phyloP scores from a whole-genome alignment of 2,888 invertebrate genomes.

The Morpho deidamia region DNA sequence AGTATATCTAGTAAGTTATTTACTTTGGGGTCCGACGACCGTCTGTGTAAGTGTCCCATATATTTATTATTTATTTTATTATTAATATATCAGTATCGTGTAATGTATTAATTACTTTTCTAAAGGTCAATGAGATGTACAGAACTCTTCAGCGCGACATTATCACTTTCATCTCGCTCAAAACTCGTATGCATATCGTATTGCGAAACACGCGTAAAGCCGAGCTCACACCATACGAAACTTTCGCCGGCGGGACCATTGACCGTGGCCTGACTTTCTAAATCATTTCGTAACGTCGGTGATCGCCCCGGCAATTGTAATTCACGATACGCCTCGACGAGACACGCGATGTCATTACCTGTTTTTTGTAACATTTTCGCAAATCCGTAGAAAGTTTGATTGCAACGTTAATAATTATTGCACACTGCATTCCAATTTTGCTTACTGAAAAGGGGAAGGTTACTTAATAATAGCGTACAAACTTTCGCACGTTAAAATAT shows the following conservation, averaged over 20 bases:
- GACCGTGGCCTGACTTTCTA: conserved; percentile 76
- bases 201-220: conserved; percentile 38
- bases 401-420: conserved; percentile 17
- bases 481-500: not conserved
- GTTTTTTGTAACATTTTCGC: conserved; percentile 56
- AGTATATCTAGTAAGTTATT: too few relatives aligned
- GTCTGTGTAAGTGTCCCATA: too few relatives aligned
- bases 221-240: conserved; percentile 47
- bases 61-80: too few relatives aligned
- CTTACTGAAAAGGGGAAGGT: not conserved
- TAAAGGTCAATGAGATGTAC: conserved; percentile 20
- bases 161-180: conserved; percentile 50
- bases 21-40: too few relatives aligned
- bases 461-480: too few relatives aligned
- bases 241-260: conserved; percentile 71
- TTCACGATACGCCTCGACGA: conserved; percentile 60
- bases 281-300: conserved; percentile 69
- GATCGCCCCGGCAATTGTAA: conserved; percentile 67
- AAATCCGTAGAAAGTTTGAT: conserved; percentile 61
- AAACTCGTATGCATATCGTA: conserved; percentile 25
- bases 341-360: conserved; percentile 65
- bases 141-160: conserved; percentile 2
- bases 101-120: conserved; percentile 7
- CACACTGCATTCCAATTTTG: conserved; percentile 1
- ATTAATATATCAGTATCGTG: too few relatives aligned